phyloP scores from a whole-genome alignment of 1,140 invertebrate species.

The Rhagoletis pomonella region DNA sequence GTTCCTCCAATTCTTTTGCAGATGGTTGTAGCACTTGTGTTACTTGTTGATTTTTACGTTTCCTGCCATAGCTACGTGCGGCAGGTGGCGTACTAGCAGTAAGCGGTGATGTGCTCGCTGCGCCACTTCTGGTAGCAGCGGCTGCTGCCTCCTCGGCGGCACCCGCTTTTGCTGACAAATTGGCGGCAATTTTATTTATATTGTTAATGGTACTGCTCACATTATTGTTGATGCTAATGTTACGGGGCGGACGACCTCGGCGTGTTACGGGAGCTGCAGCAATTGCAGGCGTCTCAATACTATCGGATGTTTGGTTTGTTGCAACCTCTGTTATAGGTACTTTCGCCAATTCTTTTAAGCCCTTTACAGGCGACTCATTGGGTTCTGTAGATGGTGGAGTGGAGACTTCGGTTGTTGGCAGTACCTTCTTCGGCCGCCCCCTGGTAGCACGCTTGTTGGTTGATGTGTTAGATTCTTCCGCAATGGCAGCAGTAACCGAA shows the following conservation, averaged over 20 bases:
- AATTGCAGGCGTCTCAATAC: constrained; percentile 25
- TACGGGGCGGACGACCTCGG: constrained; percentile 65
- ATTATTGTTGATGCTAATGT: constrained; percentile 63
- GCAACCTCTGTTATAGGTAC: constrained; percentile 6
- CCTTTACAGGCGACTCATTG: constrained; percentile 49
- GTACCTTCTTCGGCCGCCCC: constrained; percentile 33
- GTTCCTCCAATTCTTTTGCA: constrained; percentile 53
- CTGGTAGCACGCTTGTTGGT: constrained; percentile 54
- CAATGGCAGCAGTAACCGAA: not conserved
- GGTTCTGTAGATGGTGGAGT: constrained; percentile 53
- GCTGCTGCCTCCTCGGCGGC: constrained; percentile 61
- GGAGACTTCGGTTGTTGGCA: not conserved
- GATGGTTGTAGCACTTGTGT: constrained; percentile 63
- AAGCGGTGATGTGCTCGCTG: constrained; percentile 24
- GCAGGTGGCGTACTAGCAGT: constrained; percentile 52
- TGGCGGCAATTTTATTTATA: constrained; percentile 70
- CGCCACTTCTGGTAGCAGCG: constrained; percentile 37
- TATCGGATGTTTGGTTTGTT: constrained; percentile 9
- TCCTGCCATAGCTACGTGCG: constrained; percentile 67
- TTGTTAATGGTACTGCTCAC: constrained; percentile 67
- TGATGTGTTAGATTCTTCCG: not conserved
- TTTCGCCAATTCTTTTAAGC: not conserved
- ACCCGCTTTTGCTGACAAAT: constrained; percentile 68
- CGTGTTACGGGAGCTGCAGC: constrained; percentile 56
- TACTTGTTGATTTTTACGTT: constrained; percentile 71